Base-by-base conservation (phyloP, 1,140 invertebrate species). In the Nasonia giraulti region DNA sequence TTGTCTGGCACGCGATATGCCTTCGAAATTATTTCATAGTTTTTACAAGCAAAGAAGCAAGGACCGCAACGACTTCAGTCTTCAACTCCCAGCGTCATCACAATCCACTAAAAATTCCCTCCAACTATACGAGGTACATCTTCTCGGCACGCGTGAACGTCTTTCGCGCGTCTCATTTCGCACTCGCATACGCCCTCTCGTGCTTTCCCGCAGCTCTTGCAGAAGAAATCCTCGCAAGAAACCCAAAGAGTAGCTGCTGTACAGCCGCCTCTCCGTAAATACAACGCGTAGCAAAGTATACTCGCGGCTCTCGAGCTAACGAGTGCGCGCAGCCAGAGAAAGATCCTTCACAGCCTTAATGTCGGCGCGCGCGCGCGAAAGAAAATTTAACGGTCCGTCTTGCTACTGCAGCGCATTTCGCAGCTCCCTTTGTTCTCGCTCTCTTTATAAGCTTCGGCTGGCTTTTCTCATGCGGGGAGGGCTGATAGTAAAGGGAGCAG, bases 311-410 rank as follows among this genome's bases (percentile, higher is more conserved):
- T 55, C 55, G 55, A 62, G 55, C 20, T 75, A 75, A 75, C 73
- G 73, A 75, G 73, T 37, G 73, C 37, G 40, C 33, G 5, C 27
- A 27, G 27, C 27, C 33, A n/a, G 0, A 27, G 55, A 62, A 62
- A 62, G 55, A 62, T 62, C 55, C 55, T 8, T 20, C 55, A 37
- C 33, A n/a, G 14, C 37, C 37, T n/a, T 75, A 75, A 75, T 44
- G 73, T 75, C 73, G 33, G 73, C 73, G 31, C 20, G 73, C 20
- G 73, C 27, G 27, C 27, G 27, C 27, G 27, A 75, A 75, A 75
- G 37, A 75, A 75, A 40, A 75, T 44, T 71, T 71, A 71, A 71
- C 69, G 69, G 17, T n/a, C 23, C 17, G 55, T 20, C 14, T n/a
- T 6, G 20, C 55, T 62, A 33, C 69, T 71, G 27, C 69, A 2